Conservation (phyloP, 2,888 invertebrate genomes). For the Zaprionus obscuricornis region DNA sequence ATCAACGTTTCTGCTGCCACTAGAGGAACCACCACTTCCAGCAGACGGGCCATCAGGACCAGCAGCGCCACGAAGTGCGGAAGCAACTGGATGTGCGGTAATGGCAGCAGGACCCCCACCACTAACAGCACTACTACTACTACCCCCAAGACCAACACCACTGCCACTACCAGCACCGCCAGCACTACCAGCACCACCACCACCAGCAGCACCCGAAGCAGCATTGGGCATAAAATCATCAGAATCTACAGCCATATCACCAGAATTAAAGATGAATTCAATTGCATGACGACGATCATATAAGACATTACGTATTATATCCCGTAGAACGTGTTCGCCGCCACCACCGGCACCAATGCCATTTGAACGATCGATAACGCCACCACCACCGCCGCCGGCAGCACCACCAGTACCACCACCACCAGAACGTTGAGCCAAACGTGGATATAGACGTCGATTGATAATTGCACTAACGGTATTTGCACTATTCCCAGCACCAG, state of each 20-base stretch:
- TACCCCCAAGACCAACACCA: constrained; percentile 28
- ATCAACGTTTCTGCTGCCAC: constrained; percentile 12
- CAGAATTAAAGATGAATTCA: constrained; percentile 76
- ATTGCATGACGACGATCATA: constrained; percentile 76
- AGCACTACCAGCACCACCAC: constrained; percentile 7
- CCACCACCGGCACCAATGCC: constrained; percentile 51
- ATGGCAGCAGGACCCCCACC: no score
- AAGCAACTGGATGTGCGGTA: neutral
- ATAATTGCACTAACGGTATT: constrained; percentile 56
- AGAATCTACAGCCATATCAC: constrained; percentile 72
- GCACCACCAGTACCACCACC: constrained; percentile 18
- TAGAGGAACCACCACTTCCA: neutral
- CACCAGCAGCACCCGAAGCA: constrained; percentile 10
- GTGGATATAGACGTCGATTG: constrained; percentile 69
- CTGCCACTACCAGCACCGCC: constrained; percentile 1
- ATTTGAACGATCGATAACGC: constrained; percentile 6
- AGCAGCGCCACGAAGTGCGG: neutral
- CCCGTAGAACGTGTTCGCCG: constrained; percentile 70
- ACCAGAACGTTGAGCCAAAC: constrained; percentile 37
- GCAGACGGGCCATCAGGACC: neutral
- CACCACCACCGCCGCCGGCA: constrained; percentile 26
- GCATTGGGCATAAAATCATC: constrained; percentile 50
- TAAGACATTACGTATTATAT: constrained; percentile 73
- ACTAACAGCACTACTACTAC: constrained; percentile 20
- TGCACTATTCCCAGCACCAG: neutral